phyloP scores from a whole-genome alignment of 2,113 vertebrate genomes.

The Sinocyclocheilus grahami region DNA sequence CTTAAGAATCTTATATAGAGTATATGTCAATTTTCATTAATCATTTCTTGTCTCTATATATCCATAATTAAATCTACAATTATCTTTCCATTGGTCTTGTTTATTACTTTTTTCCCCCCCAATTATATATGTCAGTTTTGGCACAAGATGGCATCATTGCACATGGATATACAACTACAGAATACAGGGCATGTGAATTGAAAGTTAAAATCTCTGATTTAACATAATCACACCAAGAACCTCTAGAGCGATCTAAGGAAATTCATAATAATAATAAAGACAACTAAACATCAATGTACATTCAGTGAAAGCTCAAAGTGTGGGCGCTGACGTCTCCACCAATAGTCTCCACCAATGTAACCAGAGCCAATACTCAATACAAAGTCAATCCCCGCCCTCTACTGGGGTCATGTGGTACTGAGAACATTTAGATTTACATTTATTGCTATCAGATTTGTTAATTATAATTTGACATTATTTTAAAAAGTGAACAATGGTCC shows the following conservation, averaged over 20 bases:
- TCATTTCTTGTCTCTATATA: no score
- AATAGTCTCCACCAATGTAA: neutral
- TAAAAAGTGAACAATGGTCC: neutral
- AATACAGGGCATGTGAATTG: neutral
- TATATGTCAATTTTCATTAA: no score
- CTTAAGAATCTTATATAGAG: no score
- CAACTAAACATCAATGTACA: neutral
- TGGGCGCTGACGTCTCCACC: neutral
- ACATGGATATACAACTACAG: neutral
- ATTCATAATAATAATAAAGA: neutral
- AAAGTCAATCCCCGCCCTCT: neutral
- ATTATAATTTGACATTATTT: neutral
- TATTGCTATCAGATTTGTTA: neutral
- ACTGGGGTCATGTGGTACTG: neutral
- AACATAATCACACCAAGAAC: neutral
- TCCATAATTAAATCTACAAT: neutral
- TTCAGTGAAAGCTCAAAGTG: neutral
- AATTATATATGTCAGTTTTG: neutral
- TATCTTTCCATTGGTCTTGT: neutral
- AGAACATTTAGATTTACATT: no score
- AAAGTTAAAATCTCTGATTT: neutral
- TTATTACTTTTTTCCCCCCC: neutral
- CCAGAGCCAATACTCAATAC: neutral
- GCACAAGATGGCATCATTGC: slow-evolving; percentile 49
- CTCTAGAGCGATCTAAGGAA: neutral